Percentiles rank a stretch among this genome's conserved stretches.
Conservation (phyloP, 2,113 vertebrate genomes). For the Sardina pilchardus region DNA sequence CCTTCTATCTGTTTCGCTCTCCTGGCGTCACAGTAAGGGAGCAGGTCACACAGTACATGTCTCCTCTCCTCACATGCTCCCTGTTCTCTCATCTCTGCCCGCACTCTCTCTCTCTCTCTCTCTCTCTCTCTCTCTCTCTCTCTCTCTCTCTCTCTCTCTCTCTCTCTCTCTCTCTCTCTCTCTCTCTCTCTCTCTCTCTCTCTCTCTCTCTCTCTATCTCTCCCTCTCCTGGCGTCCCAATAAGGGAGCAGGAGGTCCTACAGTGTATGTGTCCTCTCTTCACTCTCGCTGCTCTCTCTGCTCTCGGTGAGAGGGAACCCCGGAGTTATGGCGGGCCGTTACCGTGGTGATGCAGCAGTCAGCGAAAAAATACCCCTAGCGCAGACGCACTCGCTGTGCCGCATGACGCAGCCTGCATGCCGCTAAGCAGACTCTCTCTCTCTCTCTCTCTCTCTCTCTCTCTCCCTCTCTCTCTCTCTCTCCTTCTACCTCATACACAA, state of each 20-base stretch:
- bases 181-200: no score
- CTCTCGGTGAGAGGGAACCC: not conserved
- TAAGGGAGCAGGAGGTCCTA: not conserved
- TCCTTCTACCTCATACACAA: constrained; percentile 6
- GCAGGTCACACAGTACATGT: not conserved
- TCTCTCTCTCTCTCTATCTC: not conserved
- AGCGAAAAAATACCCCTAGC: constrained; percentile 45
- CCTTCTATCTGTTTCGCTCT: not conserved
- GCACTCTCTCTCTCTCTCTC: no score
- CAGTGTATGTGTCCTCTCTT: not conserved
- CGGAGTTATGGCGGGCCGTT: constrained; percentile 40
- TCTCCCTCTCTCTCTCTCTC: constrained; percentile 6
- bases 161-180: no score
- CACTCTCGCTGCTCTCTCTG: constrained; percentile 2
- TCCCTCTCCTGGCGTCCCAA: not conserved
- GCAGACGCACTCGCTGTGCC: constrained; percentile 62
- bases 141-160: no score
- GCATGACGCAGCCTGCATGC: constrained; percentile 61
- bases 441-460: not conserved
- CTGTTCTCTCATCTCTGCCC: no score
- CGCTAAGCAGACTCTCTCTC: constrained; percentile 20
- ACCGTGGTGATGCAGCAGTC: constrained; percentile 62
- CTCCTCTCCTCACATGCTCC: not conserved
- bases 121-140: no score
- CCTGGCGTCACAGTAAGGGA: not conserved